These are phyloP conservation scores for Ennomos erosarius DNA, from an alignment of 2,888 invertebrate species.

Conservation along the genomic window DNA sequence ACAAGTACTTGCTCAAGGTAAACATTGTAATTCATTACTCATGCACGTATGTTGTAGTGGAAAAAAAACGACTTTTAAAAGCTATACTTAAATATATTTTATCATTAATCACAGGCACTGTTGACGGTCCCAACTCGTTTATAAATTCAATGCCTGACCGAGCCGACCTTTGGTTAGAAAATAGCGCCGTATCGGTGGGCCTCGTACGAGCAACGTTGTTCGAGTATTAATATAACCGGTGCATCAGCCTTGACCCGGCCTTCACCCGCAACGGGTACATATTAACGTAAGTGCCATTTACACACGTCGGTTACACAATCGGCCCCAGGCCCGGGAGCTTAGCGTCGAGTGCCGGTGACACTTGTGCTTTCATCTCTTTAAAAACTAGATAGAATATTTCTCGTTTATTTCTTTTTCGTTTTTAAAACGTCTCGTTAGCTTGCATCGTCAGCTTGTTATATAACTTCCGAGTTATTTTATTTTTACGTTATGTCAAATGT, in stretches of 20 bases:
- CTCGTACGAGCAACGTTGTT: constrained; percentile 25
- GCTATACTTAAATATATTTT: constrained; percentile 3
- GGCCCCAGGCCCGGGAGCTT: constrained; percentile 10
- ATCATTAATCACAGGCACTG: constrained; percentile 15
- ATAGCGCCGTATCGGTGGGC: constrained; percentile 54
- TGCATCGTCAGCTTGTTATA: no score
- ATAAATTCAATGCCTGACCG: constrained; percentile 23
- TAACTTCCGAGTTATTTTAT: no score
- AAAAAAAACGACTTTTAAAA: constrained; percentile 7
- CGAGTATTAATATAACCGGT: constrained; percentile 53
- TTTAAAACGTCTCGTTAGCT: no score
- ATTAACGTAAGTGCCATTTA: constrained; percentile 37
- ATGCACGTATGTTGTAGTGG: background rate
- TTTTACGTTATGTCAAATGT: background rate
- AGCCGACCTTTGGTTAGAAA: constrained; percentile 49
- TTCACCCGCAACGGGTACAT: constrained; percentile 49
- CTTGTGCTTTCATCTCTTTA: constrained; percentile 27
- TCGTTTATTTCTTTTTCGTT: no score
- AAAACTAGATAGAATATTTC: background rate
- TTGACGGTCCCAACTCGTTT: constrained; percentile 16
- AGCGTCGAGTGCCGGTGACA: constrained; percentile 23
- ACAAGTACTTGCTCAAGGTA: background rate
- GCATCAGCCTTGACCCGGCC: constrained; percentile 75
- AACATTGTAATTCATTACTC: background rate
- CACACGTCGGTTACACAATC: constrained; percentile 28